Evolutionary conservation across 2,888 invertebrate species (phyloP), one percentile per base, ranked within the genome.

Genomic region (Hololepta plana): DNA sequence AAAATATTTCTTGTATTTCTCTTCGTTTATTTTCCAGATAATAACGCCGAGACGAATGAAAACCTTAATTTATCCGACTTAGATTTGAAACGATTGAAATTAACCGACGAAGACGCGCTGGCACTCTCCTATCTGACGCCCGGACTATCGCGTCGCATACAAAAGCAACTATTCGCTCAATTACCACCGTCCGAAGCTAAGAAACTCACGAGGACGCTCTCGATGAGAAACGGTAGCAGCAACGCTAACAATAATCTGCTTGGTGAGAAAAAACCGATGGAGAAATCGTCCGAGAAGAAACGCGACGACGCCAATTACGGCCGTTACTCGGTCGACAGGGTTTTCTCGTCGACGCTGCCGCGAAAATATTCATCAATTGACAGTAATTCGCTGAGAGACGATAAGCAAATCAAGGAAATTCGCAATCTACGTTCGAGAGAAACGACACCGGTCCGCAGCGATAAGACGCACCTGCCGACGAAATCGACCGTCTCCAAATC

Each of bases 51-150:
- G 13, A 46, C 42, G 39, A 44, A 42, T 37, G 49, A 50, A 46
- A 49, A 50, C 48, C 51, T 55, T 46, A 53, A 54, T 47, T 51
- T 55, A 49, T 46, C 50, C 38, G 53, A 55, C 50, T 59, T 75
- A 48, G 72, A 75, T 54, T 54, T 75, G 41, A 69, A 70, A 44
- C 63, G 70, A 40, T 60, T 75, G 41, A 66, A 69, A 50, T 56
- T 75, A 33, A 68, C 70, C 38, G 72, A 74, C 51, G 67, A 68
- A 45, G 75, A 75, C 59, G 58, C 72, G 43, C 65, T 69, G 45
- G 67, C 72, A 35, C 56, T 73, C 38, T 72, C 71, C 12, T 71
- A 66, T 38, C 61, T 75, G 37, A 74, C 75, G 38, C 75, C 75
- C 15, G 73, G 68, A 37, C 58, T 75, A 40, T 71, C 74, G 36